Percentiles rank a stretch among this genome's conserved stretches.
phyloP scores from a whole-genome alignment of 37 sponge, comb jelly and placozoan species.

The Mnemiopsis leidyi region DNA sequence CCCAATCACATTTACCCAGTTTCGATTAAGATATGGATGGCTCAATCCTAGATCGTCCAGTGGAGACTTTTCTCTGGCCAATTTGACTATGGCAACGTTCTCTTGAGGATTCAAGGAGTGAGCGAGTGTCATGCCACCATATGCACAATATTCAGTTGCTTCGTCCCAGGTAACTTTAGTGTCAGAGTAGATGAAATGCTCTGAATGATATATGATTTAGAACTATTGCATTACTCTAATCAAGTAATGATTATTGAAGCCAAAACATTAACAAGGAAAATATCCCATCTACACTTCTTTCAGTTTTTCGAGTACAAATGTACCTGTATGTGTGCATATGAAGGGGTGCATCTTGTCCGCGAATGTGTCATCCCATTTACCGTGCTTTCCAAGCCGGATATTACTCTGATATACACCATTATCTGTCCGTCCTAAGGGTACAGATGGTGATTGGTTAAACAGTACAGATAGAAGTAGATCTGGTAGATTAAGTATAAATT shows the following conservation, averaged over 20 bases:
- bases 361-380: constrained; percentile 8
- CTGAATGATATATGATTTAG: neutral
- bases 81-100: constrained; percentile 3
- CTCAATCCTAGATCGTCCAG: neutral
- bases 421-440: neutral
- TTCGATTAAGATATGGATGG: neutral
- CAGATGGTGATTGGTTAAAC: too few relatives aligned
- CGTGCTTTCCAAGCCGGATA: neutral
- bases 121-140: constrained; percentile 15
- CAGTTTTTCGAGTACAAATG: neutral
- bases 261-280: too few relatives aligned
- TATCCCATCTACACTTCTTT: neutral
- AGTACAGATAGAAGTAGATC: too few relatives aligned
- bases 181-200: constrained; percentile 34
- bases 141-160: constrained; percentile 1
- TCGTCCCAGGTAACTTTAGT: neutral
- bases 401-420: neutral
- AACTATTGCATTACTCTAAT: too few relatives aligned
- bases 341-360: neutral
- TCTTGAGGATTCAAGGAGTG: neutral
- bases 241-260: too few relatives aligned
- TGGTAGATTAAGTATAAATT: too few relatives aligned
- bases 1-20: constrained; percentile 9
- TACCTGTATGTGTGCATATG: constrained; percentile 6
- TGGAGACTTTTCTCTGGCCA: neutral